These are phyloP conservation scores for Lucinisca nassula DNA, from an alignment of 2,888 invertebrate species.

Conservation along the genomic window DNA sequence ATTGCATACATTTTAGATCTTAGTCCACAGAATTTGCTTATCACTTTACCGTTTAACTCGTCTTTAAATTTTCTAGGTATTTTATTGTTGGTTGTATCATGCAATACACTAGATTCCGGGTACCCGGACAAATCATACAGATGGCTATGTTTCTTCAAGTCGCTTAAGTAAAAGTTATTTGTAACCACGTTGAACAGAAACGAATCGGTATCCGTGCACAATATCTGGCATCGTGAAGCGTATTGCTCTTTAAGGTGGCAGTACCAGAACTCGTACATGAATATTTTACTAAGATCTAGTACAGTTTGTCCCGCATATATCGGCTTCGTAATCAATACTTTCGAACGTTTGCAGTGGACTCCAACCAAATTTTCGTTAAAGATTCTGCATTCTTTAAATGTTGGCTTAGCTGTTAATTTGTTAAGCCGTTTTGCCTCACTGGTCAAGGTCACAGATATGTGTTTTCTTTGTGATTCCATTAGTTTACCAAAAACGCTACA, in stretches of 20 bases:
- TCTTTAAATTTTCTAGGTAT: conserved; percentile 1
- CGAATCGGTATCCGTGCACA: too few relatives aligned
- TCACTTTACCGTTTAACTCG: not conserved
- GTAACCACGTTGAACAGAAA: conserved; percentile 2
- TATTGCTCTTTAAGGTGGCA: not conserved
- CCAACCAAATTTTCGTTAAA: not conserved
- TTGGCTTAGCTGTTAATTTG: conserved; percentile 78
- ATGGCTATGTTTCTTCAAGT: not conserved
- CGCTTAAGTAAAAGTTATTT: not conserved
- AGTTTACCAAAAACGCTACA: too few relatives aligned
- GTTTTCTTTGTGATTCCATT: too few relatives aligned
- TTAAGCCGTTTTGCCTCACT: conserved; percentile 76
- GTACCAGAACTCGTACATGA: conserved; percentile 2
- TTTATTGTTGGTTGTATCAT: not conserved
- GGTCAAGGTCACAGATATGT: too few relatives aligned
- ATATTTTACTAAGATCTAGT: not conserved
- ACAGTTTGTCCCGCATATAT: not conserved
- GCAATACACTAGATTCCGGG: not conserved
- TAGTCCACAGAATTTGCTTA: not conserved
- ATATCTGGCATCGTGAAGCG: not conserved
- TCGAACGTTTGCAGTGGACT: not conserved
- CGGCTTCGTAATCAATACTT: not conserved
- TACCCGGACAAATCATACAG: not conserved
- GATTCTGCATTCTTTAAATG: not conserved
- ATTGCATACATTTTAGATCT: conserved; percentile 1